Conservation (phyloP, 2,113 vertebrate species). For the Sminthopsis crassicaudata region DNA sequence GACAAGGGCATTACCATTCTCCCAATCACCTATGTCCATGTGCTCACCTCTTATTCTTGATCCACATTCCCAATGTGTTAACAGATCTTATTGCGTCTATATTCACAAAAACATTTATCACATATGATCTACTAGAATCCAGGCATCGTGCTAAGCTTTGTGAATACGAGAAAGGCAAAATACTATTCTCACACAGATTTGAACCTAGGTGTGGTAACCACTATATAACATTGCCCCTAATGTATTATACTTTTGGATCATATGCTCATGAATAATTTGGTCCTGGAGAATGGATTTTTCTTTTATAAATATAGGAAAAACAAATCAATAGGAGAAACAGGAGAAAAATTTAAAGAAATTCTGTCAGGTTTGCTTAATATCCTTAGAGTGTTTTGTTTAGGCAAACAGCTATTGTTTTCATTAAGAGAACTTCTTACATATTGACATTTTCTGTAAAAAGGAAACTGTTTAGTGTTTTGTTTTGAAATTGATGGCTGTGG, state of each 20-base stretch:
- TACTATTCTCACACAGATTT: neutral
- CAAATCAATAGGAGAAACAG: constrained; percentile 51
- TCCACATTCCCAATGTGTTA: neutral
- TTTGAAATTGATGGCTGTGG: constrained; percentile 76
- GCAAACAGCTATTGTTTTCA: constrained; percentile 62
- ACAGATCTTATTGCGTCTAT: neutral
- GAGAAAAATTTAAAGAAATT: constrained; percentile 61
- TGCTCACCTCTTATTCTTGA: neutral
- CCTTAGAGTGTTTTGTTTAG: constrained; percentile 68
- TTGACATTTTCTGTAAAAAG: constrained; percentile 56
- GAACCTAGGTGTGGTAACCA: neutral
- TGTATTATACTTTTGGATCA: constrained; percentile 58
- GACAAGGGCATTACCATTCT: neutral
- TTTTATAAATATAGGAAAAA: constrained; percentile 64
- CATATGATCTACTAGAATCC: neutral
- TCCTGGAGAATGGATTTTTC: constrained; percentile 46
- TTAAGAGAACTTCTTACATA: constrained; percentile 65
- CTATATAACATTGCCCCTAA: neutral
- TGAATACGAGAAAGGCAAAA: neutral
- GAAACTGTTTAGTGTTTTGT: constrained; percentile 10
- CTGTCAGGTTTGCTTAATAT: neutral
- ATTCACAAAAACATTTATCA: neutral
- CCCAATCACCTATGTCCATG: neutral
- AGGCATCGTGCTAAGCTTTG: neutral
- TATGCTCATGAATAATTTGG: constrained; percentile 23